A percentile compares a stretch with the other conserved stretches of the same genome.
phyloP scores from a whole-genome alignment of 2,113 vertebrate species.

The Myiagra hebetior region DNA sequence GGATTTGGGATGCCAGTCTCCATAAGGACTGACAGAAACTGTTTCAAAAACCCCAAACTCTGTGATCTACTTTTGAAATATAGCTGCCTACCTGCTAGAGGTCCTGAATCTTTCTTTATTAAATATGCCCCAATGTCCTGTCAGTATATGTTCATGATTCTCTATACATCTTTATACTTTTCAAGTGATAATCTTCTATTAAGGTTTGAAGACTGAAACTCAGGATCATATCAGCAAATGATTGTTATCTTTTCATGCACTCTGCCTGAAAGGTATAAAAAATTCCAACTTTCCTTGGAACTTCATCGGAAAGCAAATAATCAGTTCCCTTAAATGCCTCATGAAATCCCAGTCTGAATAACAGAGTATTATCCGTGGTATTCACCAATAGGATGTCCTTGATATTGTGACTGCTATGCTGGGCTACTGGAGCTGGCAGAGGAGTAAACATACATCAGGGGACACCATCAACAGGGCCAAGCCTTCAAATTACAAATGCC shows the following conservation, averaged over 20 bases:
- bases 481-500: not conserved
- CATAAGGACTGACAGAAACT: not conserved
- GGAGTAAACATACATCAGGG: not conserved
- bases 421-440: not conserved
- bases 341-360: not conserved
- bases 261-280: not conserved
- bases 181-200: not conserved
- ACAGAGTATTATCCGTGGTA: not conserved
- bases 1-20: not conserved
- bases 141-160: not conserved
- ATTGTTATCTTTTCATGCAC: not conserved
- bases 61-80: not conserved
- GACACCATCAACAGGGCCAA: not conserved
- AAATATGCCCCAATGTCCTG: not conserved
- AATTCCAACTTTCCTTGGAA: not conserved
- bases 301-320: not conserved
- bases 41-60: not conserved
- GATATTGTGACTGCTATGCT: not conserved
- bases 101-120: not conserved
- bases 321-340: not conserved
- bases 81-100: not conserved
- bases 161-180: not conserved
- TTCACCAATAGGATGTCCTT: not conserved
- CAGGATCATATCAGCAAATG: not conserved
- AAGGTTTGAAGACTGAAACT: not conserved